Evolutionary conservation across 2,888 invertebrate genomes (phyloP), one percentile per base, ranked within the genome.

Genomic region (Blomia tropicalis): DNA sequence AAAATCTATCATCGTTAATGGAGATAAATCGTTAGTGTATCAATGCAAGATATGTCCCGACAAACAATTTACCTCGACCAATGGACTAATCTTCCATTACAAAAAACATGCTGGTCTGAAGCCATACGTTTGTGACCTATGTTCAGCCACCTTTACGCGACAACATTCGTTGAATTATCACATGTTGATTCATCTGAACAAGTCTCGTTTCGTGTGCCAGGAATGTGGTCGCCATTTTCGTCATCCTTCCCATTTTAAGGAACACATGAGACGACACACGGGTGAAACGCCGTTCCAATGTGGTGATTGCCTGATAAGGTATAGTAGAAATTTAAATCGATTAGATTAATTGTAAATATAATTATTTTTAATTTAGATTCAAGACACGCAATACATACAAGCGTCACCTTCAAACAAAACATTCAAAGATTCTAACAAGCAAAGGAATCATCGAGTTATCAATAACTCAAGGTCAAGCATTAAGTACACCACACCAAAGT

Each of bases 91-190:
- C 67, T 79, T 79, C 43, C 80, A 80, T 70, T 80, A 80, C 69
- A 73, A 79, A 32, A 79, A 79, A 69, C 80, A 80, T 70, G 80
- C 79, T 66, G 76, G 79, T 43, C 79, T 80, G 67, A 80, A 80
- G 69, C 80, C 80, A 1, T 80, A 78, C 68, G 77, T 78, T 65
- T 80, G 80, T 71, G 74, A 76, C 58, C 75, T 79, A 60, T 80
- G 80, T 67, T 74, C 75, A 61, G 77, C 78, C 3, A 79, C 78
- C 41, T 80, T 80, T 69, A 80, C 80, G 1, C 72, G 80, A 31
- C 76, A 79, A 63, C 80, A 80, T 71, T 79, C 79, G 64, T 74
- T 80, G 31, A 80, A 80, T 69, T 80, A 80, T 70, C 80, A 80
- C 69, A 78, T 79, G 77, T 70, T 80, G 64, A 80, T 80, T 66